Conservation (phyloP, 2,888 invertebrate species). For the Ochlodes sylvanus region DNA sequence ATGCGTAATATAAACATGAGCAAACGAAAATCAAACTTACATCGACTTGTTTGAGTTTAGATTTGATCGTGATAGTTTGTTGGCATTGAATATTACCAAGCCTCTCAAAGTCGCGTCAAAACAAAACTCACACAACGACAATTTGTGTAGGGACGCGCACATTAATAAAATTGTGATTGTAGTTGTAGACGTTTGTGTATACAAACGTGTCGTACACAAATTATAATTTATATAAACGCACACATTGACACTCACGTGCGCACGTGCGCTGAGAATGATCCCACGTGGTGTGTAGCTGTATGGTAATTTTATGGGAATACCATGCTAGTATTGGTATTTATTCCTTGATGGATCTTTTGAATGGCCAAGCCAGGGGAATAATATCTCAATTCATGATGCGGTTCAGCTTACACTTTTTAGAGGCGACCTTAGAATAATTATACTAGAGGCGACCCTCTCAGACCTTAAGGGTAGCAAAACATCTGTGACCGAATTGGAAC, state of each 20-base stretch:
- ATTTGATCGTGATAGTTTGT: neutral
- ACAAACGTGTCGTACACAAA: neutral
- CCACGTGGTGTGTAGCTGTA: constrained; percentile 10
- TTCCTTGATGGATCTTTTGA: too few species aligned
- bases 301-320: too few species aligned
- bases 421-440: too few species aligned
- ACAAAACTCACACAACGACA: constrained; percentile 45
- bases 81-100: constrained; percentile 35
- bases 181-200: too few species aligned
- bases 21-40: constrained; percentile 10
- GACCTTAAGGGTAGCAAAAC: too few species aligned
- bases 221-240: constrained; percentile 24
- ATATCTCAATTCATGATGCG: too few species aligned
- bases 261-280: constrained; percentile 19
- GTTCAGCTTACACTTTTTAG: too few species aligned
- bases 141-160: neutral
- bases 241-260: constrained; percentile 25
- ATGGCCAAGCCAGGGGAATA: too few species aligned
- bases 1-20: neutral
- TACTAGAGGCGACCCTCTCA: too few species aligned
- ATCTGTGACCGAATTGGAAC: too few species aligned
- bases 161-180: neutral
- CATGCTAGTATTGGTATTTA: too few species aligned
- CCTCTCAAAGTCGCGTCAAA: constrained; percentile 45
- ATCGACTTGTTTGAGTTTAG: neutral